A percentile compares a stretch with the other conserved stretches of the same genome.
phyloP scores from a whole-genome alignment of 2,797 vertebrate species.

The Dermochelys coriacea region DNA sequence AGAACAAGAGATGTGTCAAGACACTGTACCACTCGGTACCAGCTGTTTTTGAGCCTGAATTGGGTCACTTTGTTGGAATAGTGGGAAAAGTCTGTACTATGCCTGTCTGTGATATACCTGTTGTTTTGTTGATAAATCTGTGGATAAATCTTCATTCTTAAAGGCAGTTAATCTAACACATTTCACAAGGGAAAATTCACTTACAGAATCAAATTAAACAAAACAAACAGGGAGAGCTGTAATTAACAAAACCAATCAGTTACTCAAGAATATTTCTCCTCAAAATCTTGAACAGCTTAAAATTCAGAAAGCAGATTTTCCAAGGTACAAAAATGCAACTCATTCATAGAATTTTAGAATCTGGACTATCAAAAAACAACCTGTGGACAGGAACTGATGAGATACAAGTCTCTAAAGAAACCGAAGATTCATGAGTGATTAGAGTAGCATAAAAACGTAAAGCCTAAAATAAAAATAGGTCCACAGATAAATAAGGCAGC shows the following conservation, averaged over 20 bases:
- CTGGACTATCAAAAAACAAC: conserved; percentile 46
- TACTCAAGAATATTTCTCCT: neutral
- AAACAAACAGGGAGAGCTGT: neutral
- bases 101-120: fast-evolving
- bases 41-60: fast-evolving
- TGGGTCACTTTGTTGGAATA: neutral
- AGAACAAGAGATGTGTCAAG: neutral
- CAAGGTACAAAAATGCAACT: conserved; percentile 54
- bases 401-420: conserved; percentile 48
- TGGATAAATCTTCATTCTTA: neutral
- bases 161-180: neutral
- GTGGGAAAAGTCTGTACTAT: fast-evolving
- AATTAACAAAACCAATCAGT: conserved; percentile 45
- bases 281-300: conserved; percentile 50
- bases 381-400: conserved; percentile 63
- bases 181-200: neutral
- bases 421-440: neutral
- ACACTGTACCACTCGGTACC: neutral
- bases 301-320: conserved; percentile 30
- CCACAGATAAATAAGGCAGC: neutral
- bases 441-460: neutral
- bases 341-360: conserved; percentile 39
- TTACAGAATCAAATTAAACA: neutral
- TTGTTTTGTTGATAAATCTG: neutral
- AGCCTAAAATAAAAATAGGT: conserved; percentile 38